Conservation (phyloP, 1,140 invertebrate species). For the Calephelis virginiensis region DNA sequence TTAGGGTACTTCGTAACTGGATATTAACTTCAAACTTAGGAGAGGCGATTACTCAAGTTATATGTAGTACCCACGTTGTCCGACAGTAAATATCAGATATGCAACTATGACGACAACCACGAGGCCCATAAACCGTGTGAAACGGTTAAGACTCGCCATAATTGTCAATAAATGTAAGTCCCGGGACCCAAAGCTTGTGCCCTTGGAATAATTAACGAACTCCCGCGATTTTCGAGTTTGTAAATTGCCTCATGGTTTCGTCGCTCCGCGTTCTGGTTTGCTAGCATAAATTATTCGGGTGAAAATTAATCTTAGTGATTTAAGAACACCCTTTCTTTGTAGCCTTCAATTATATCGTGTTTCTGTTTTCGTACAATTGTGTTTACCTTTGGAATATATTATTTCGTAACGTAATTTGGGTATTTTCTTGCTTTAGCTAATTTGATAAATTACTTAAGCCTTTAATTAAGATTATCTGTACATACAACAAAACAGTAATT, state of each 20-base stretch:
- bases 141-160: conserved; percentile 64
- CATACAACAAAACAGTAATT: too few species aligned
- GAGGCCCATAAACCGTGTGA: conserved; percentile 54
- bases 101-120: conserved; percentile 34
- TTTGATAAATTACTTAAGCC: too few species aligned
- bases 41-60: too few species aligned
- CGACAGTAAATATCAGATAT: conserved; percentile 46
- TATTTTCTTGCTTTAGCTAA: too few species aligned
- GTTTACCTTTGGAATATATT: conserved; percentile 19
- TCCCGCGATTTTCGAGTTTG: conserved; percentile 77
- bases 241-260: conserved; percentile 75
- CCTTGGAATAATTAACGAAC: conserved; percentile 74
- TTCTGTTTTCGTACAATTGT: conserved; percentile 25
- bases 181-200: conserved; percentile 51
- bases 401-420: background rate
- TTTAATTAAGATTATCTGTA: too few species aligned
- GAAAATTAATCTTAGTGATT: conserved; percentile 73
- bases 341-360: conserved; percentile 37
- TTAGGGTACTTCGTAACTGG: conserved; percentile 1
- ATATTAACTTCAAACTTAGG: background rate
- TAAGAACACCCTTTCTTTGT: conserved; percentile 55
- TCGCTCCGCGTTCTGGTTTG: conserved; percentile 54
- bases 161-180: conserved; percentile 75
- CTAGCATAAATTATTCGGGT: conserved; percentile 66
- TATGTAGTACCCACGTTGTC: conserved; percentile 34